These are phyloP conservation scores for Thyatira batis DNA, from an alignment of 2,888 invertebrate genomes.

Conservation along the genomic window DNA sequence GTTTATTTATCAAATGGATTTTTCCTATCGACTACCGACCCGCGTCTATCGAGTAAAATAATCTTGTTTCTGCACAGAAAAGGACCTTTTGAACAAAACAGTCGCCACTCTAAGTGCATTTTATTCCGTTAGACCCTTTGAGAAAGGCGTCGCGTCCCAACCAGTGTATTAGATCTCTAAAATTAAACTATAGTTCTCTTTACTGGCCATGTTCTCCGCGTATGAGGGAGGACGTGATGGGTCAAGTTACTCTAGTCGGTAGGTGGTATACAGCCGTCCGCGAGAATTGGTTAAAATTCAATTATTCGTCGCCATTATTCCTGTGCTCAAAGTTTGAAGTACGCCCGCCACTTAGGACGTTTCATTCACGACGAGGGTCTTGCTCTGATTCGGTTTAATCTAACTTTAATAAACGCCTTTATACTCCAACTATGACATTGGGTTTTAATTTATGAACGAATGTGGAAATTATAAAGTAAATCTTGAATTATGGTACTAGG, in stretches of 20 bases:
- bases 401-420: constrained; percentile 49
- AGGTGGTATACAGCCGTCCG: constrained; percentile 42
- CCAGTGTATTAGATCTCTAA: constrained; percentile 34
- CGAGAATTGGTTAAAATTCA: constrained; percentile 69
- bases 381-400: constrained; percentile 49
- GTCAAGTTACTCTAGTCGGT: constrained; percentile 29
- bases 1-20: constrained; percentile 31
- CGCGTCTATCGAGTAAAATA: constrained; percentile 54
- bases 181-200: constrained; percentile 4
- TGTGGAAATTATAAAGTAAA: constrained; percentile 15
- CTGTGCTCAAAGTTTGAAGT: constrained; percentile 52
- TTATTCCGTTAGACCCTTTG: constrained; percentile 64
- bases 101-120: constrained; percentile 64
- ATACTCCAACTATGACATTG: constrained; percentile 9
- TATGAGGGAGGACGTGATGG: constrained; percentile 14
- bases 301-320: constrained; percentile 68
- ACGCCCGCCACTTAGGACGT: constrained; percentile 49
- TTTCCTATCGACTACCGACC: constrained; percentile 25
- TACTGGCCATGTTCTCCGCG: constrained; percentile 17
- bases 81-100: constrained; percentile 57
- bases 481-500: constrained; percentile 16
- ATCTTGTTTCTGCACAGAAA: constrained; percentile 51
- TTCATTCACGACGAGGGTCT: constrained; percentile 43
- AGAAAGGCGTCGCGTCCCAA: constrained; percentile 34
- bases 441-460: constrained; percentile 2